Percentiles rank a stretch among this genome's conserved stretches.
Evolutionary conservation across 2,797 vertebrate species (phyloP).

Genomic region (Gymnothorax javanicus): DNA sequence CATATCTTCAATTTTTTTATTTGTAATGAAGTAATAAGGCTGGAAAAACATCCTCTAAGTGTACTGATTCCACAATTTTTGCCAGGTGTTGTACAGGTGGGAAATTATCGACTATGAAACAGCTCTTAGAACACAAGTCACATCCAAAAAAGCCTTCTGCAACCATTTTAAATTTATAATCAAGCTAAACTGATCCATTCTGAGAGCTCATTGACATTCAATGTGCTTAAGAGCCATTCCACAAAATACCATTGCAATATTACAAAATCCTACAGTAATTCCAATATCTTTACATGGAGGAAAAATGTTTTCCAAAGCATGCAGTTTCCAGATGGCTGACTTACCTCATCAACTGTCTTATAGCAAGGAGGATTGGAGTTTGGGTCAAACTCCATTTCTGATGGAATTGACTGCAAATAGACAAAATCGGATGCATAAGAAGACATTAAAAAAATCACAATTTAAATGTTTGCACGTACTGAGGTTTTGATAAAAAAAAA

Average conservation of each 20-base stretch:
- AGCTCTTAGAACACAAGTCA: neutral
- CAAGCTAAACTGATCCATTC: neutral
- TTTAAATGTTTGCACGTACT: neutral
- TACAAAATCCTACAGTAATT: neutral
- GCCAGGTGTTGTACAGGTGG: neutral
- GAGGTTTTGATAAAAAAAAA: neutral
- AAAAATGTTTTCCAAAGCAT: neutral
- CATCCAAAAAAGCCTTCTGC: neutral
- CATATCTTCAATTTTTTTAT: no score
- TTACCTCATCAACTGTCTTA: conserved; percentile 91
- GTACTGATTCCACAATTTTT: no score
- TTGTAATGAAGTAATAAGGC: no score
- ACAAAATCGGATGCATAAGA: conserved; percentile 14
- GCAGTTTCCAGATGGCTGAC: conserved; percentile 7
- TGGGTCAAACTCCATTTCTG: conserved; percentile 95
- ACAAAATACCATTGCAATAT: neutral
- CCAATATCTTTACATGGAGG: neutral
- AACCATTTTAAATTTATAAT: neutral
- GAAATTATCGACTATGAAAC: neutral
- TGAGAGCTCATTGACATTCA: neutral
- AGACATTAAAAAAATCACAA: neutral
- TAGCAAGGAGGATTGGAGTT: conserved; percentile 95
- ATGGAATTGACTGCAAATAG: conserved; percentile 85
- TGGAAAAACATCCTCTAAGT: no score
- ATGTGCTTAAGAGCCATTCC: neutral